Evolutionary conservation across 2,113 vertebrate species (phyloP).

Genomic region (Amphiprion percula): DNA sequence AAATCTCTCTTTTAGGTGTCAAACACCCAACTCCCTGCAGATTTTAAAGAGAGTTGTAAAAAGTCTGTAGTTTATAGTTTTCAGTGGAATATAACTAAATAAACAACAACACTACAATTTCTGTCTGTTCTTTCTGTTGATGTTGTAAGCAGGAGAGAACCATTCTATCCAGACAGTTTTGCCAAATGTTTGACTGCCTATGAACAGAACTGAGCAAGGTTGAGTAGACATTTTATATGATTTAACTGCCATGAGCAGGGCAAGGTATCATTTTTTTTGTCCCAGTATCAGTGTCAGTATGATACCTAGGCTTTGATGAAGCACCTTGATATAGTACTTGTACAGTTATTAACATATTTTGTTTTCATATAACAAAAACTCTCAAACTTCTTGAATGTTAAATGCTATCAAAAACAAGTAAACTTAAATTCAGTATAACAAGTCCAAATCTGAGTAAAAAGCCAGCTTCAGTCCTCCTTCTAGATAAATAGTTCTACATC

Average conservation of each 20-base stretch:
- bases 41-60: constrained; percentile 5
- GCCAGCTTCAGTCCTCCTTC: too few relatives aligned
- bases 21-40: neutral
- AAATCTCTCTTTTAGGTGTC: constrained; percentile 20
- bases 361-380: too few relatives aligned
- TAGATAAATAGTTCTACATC: too few relatives aligned
- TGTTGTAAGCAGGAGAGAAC: neutral
- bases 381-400: too few relatives aligned
- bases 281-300: neutral
- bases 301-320: neutral
- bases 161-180: neutral
- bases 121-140: neutral
- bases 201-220: neutral
- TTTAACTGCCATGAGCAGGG: neutral
- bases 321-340: too few relatives aligned
- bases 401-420: too few relatives aligned
- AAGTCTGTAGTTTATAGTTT: constrained; percentile 1
- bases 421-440: too few relatives aligned
- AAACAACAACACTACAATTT: too few relatives aligned
- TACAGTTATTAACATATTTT: too few relatives aligned
- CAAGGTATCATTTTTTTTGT: too few relatives aligned
- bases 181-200: neutral
- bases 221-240: neutral
- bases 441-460: too few relatives aligned
- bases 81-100: too few relatives aligned